Percentiles rank a stretch among this genome's conserved stretches.
Evolutionary conservation across 1,140 invertebrate species (phyloP).

Genomic region (Epicauta chinensis): DNA sequence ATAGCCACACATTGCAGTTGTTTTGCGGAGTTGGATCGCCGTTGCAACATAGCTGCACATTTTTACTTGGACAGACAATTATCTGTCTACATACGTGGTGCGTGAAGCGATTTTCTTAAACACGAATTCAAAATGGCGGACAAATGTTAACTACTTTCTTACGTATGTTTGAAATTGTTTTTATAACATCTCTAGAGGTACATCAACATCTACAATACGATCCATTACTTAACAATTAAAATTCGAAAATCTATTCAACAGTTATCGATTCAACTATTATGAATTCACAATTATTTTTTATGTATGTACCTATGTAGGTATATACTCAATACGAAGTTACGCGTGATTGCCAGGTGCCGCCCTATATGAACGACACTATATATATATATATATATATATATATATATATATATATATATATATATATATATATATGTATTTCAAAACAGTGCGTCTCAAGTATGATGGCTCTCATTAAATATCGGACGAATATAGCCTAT

Average conservation of each 20-base stretch:
- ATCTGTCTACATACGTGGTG: constrained; percentile 27
- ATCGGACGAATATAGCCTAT: constrained; percentile 19
- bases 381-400: neutral
- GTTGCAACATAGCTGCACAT: constrained; percentile 28
- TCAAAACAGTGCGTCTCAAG: constrained; percentile 9
- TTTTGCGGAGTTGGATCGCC: constrained; percentile 21
- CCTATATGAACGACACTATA: no score
- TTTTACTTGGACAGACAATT: constrained; percentile 28
- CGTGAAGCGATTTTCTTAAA: constrained; percentile 30
- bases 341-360: no score
- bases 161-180: constrained; percentile 17
- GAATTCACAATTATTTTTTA: no score
- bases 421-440: neutral
- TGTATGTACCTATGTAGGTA: no score
- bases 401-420: neutral
- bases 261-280: no score
- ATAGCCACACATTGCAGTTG: constrained; percentile 19
- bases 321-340: no score
- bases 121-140: constrained; percentile 25
- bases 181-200: constrained; percentile 13
- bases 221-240: no score
- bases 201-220: no score
- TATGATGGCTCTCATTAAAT: constrained; percentile 22
- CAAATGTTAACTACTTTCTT: constrained; percentile 27
- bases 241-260: no score